Percentiles rank a stretch among this genome's conserved stretches.
Evolutionary conservation across 2,888 invertebrate species (phyloP).

Genomic region (Capitulum mitella): DNA sequence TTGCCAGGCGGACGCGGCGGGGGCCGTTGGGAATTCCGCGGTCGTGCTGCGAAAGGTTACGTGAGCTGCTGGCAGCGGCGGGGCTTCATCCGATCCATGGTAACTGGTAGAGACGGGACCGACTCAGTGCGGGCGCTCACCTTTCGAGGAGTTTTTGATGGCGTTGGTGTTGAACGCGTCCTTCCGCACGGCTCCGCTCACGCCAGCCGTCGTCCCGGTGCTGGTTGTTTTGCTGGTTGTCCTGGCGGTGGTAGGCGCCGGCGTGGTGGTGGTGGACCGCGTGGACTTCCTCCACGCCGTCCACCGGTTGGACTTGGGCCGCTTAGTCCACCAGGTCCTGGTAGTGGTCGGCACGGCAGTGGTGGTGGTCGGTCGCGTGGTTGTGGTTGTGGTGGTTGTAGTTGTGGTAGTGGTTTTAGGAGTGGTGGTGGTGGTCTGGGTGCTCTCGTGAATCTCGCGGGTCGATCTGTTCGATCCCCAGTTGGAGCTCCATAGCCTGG

Average conservation of each 20-base stretch:
- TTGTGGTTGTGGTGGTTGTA: slow-evolving; percentile 25
- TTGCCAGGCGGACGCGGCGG: too few relatives aligned
- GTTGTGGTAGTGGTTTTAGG: slow-evolving; percentile 30
- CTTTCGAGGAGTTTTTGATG: background rate
- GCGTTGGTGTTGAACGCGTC: background rate
- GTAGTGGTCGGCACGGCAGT: background rate
- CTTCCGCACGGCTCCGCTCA: background rate
- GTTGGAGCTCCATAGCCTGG: slow-evolving; percentile 29
- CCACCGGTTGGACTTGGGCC: slow-evolving; percentile 27
- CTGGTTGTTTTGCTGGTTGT: slow-evolving; percentile 33
- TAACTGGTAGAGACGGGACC: too few relatives aligned
- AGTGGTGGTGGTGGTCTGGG: slow-evolving; percentile 31
- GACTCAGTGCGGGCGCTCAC: too few relatives aligned
- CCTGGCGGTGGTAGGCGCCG: slow-evolving; percentile 32
- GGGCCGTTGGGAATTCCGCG: too few relatives aligned
- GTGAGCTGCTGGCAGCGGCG: too few relatives aligned
- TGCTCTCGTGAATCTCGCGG: slow-evolving; percentile 22
- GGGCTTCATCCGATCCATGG: too few relatives aligned
- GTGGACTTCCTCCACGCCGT: slow-evolving; percentile 18
- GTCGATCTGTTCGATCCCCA: slow-evolving; percentile 30
- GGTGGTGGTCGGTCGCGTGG: slow-evolving; percentile 29
- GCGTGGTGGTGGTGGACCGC: slow-evolving; percentile 24
- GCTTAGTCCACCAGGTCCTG: background rate
- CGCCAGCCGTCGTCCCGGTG: background rate
- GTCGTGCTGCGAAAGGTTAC: too few relatives aligned